phyloP scores from a whole-genome alignment of 2,888 invertebrate genomes.

The Trichogramma dendrolimi region DNA sequence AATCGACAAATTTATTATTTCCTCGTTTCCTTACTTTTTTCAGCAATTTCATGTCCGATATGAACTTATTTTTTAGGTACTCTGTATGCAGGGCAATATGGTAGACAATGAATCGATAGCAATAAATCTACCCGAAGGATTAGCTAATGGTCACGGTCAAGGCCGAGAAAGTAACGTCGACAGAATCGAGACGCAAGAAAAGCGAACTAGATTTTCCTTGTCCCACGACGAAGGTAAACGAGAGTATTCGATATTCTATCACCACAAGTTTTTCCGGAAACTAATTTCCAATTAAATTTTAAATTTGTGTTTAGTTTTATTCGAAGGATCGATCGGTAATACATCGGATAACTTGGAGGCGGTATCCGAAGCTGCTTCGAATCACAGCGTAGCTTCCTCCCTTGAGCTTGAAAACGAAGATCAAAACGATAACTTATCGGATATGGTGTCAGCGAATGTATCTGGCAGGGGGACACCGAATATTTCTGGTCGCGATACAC shows the following conservation, averaged over 20 bases:
- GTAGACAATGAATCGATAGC: conserved; percentile 38
- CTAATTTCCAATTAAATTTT: conserved; percentile 2
- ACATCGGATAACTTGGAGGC: conserved; percentile 92
- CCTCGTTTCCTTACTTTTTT: neutral
- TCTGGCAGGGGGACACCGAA: conserved; percentile 89
- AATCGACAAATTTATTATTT: neutral
- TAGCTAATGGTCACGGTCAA: conserved; percentile 48
- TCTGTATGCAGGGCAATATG: conserved; percentile 44
- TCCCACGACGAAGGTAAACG: conserved; percentile 72
- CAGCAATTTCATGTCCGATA: neutral
- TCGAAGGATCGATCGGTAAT: conserved; percentile 77
- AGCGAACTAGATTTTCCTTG: conserved; percentile 65
- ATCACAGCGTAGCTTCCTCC: conserved; percentile 89
- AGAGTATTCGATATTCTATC: neutral
- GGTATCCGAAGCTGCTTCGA: conserved; percentile 92
- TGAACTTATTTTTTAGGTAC: conserved; percentile 35
- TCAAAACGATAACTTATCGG: conserved; percentile 90
- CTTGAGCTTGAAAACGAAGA: conserved; percentile 84
- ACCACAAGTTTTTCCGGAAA: conserved; percentile 3
- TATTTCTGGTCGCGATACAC: conserved; percentile 93
- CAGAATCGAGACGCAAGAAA: conserved; percentile 51
- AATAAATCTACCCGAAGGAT: conserved; percentile 42
- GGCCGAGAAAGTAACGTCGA: conserved; percentile 43
- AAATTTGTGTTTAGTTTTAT: conserved; percentile 40
- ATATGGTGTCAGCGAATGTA: conserved; percentile 95